Conservation (phyloP, 1,140 invertebrate genomes). For the Calephelis virginiensis region DNA sequence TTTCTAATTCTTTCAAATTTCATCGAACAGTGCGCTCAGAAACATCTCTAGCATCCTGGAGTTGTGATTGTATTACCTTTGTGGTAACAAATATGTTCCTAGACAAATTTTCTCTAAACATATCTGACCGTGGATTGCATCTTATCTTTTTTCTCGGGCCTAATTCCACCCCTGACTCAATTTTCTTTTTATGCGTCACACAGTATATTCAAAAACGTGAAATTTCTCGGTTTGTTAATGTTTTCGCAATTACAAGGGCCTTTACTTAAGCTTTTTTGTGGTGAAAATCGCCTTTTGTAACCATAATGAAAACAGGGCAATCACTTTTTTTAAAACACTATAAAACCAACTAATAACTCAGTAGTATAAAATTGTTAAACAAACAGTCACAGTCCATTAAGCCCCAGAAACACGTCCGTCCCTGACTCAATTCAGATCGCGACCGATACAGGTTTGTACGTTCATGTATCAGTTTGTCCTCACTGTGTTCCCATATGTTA, state of each 20-base stretch:
- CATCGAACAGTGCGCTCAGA: slow-evolving; percentile 17
- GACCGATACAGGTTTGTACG: slow-evolving; percentile 18
- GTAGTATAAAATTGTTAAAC: too few relatives aligned
- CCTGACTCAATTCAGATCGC: background rate
- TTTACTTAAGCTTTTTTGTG: slow-evolving; percentile 15
- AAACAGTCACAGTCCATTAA: too few relatives aligned
- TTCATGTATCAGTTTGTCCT: slow-evolving; percentile 4
- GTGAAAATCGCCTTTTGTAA: slow-evolving; percentile 20
- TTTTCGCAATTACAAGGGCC: slow-evolving; percentile 14
- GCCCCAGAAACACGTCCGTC: too few relatives aligned
- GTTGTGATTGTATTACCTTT: slow-evolving; percentile 11
- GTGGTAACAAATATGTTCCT: slow-evolving; percentile 18
- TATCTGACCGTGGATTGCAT: slow-evolving; percentile 19
- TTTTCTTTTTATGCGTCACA: slow-evolving; percentile 23
- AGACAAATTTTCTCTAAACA: slow-evolving; percentile 19
- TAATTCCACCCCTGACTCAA: slow-evolving; percentile 22
- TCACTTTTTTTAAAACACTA: too few relatives aligned
- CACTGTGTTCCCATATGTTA: slow-evolving; percentile 4
- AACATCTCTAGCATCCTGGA: slow-evolving; percentile 10
- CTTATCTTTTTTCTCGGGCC: slow-evolving; percentile 19
- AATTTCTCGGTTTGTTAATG: slow-evolving; percentile 24
- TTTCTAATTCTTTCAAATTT: slow-evolving; percentile 20
- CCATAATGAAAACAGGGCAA: slow-evolving; percentile 3
- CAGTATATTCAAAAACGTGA: slow-evolving; percentile 26
- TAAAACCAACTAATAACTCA: too few relatives aligned